These are phyloP conservation scores for Leiothrix lutea DNA, from an alignment of 2,113 vertebrate species.

Conservation along the genomic window DNA sequence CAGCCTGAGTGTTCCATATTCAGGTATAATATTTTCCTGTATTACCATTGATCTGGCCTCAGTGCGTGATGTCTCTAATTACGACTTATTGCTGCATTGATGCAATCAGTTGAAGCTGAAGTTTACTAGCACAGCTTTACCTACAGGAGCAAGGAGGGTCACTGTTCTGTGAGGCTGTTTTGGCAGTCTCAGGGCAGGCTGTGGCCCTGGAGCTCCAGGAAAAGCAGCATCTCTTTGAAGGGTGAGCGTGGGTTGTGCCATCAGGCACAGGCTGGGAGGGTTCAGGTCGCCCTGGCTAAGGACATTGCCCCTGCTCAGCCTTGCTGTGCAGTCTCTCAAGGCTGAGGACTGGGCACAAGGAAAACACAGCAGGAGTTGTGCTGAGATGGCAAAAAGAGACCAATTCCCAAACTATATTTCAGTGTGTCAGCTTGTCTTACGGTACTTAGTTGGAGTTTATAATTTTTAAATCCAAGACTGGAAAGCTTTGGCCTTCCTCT, in stretches of 20 bases:
- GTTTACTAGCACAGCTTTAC: background rate
- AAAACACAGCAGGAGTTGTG: background rate
- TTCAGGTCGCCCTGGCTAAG: rapidly evolving
- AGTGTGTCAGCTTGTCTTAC: background rate
- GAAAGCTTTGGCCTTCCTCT: background rate
- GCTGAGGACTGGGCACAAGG: background rate
- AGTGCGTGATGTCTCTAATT: background rate
- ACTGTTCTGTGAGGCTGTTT: rapidly evolving
- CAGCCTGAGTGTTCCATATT: background rate
- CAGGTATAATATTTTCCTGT: background rate
- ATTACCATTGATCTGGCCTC: background rate
- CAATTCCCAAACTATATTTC: background rate
- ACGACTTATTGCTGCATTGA: background rate
- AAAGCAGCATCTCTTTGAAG: background rate
- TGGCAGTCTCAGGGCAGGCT: background rate
- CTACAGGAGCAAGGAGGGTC: background rate
- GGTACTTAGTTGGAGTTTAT: background rate
- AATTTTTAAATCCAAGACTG: background rate
- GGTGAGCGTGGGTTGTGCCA: rapidly evolving
- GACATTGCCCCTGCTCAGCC: rapidly evolving
- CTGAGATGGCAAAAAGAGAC: background rate
- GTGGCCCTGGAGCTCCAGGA: background rate
- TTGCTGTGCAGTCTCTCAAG: background rate
- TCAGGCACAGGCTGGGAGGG: rapidly evolving
- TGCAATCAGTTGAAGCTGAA: background rate